Percentiles rank a stretch among this genome's conserved stretches.
Conservation (phyloP, 2,888 invertebrate species). For the Siphlonurus alternatus region DNA sequence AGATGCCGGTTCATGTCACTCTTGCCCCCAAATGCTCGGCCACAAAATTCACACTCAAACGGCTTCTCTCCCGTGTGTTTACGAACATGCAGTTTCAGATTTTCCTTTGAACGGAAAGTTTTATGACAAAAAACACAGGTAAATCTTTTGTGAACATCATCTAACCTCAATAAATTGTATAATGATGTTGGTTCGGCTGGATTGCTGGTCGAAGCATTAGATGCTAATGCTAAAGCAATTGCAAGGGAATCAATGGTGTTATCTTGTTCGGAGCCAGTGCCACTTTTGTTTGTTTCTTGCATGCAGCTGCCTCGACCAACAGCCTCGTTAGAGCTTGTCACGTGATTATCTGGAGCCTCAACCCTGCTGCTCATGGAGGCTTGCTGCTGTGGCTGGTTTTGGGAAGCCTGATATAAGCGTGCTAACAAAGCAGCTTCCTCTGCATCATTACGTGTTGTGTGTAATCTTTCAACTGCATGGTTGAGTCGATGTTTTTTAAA, state of each 20-base stretch:
- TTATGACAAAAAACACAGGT: slow-evolving; percentile 82
- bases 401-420: neutral
- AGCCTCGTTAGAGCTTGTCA: slow-evolving; percentile 54
- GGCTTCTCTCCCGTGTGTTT: slow-evolving; percentile 77
- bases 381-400: slow-evolving; percentile 8
- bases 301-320: slow-evolving; percentile 15
- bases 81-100: slow-evolving; percentile 69
- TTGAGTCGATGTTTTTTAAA: slow-evolving; percentile 81
- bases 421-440: slow-evolving; percentile 4
- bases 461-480: slow-evolving; percentile 67
- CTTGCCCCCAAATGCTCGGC: slow-evolving; percentile 74
- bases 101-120: slow-evolving; percentile 76
- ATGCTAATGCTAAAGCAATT: slow-evolving; percentile 19
- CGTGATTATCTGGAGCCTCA: slow-evolving; percentile 29
- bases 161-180: slow-evolving; percentile 38
- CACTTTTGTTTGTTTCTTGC: slow-evolving; percentile 14
- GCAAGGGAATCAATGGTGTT: slow-evolving; percentile 54
- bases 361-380: slow-evolving; percentile 23
- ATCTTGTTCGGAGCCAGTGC: slow-evolving; percentile 40
- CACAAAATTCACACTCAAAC: slow-evolving; percentile 81
- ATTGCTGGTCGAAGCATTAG: slow-evolving; percentile 22
- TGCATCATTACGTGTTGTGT: slow-evolving; percentile 29
- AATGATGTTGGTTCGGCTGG: neutral
- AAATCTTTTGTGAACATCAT: slow-evolving; percentile 55
- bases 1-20: slow-evolving; percentile 74